Base-by-base conservation (phyloP, 2,113 vertebrate genomes). In the Myotis yumanensis region DNA sequence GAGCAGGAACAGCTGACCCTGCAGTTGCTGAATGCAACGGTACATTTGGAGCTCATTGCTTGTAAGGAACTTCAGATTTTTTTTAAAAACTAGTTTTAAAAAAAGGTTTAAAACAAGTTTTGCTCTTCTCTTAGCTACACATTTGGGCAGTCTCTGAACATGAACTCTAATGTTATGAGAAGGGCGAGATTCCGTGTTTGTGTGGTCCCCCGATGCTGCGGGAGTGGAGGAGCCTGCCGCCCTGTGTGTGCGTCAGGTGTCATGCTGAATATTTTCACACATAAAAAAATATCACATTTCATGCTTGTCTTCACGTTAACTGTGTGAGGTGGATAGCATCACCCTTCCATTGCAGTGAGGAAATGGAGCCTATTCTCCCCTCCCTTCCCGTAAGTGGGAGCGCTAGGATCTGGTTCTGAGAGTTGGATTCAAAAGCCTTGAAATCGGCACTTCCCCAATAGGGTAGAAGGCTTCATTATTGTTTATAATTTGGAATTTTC, bases 401-500 rank as follows among this genome's bases (percentile, higher is more conserved):
- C 54, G 22, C 75, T 54, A 68, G 48, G 30, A 46, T 81, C 75
- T 92, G 66, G 3, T 80, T 81, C n/a, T 52, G 66, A 62, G 37
- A 75, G 51, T 91, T 88, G 72, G 54, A 62, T 72, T 80, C 8
- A 40, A 64, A 85, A 66, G 7, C 16, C 11, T 64, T 54, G 40
- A 16, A 28, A 2, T 8, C 76, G 40, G 52, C 57, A 40, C n/a
- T 85, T 88, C 18, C 52, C 9, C 83, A 75, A 3, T 30, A 73
- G 83, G 12, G 14, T 35, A 81, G 43, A 28, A 62, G 16, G 6
- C 72, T 91, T 84, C 64, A 89, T 91, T 66, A 51, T 37, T 90
- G 66, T 80, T 84, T 88, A 81, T 12, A 72, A 71, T 94, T 95
- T 88, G 66, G 40, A 32, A 30, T 79, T 83, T 84, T 82, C 51